A percentile compares a stretch with the other conserved stretches of the same genome.
phyloP scores from a whole-genome alignment of 2,888 invertebrate species.

The Lingula anatina region DNA sequence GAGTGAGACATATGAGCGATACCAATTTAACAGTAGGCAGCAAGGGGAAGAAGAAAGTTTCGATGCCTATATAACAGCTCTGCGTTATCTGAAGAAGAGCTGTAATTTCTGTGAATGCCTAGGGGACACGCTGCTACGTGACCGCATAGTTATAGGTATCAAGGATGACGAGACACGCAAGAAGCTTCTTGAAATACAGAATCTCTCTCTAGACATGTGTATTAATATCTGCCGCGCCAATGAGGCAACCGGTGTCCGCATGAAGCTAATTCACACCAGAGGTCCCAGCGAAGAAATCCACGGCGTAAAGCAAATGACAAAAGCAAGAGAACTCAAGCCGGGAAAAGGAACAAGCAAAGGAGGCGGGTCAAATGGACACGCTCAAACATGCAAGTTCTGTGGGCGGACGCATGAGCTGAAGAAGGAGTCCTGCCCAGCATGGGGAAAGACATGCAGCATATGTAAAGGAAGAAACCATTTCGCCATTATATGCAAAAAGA shows the following conservation, averaged over 20 bases:
- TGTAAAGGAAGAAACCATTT: conserved; percentile 16
- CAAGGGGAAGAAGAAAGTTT: conserved; percentile 8
- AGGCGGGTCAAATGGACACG: conserved; percentile 1
- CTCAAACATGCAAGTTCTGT: conserved; percentile 12
- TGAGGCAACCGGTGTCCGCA: conserved; percentile 2
- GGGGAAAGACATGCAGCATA: conserved; percentile 11
- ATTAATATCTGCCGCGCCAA: conserved; percentile 5
- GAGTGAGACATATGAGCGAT: conserved; percentile 14
- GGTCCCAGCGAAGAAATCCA: neutral
- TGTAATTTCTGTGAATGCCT: conserved; percentile 13
- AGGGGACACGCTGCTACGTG: conserved; percentile 8
- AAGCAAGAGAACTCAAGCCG: no score
- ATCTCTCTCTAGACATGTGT: conserved; percentile 7
- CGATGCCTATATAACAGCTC: conserved; percentile 7
- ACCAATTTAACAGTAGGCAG: conserved; percentile 11
- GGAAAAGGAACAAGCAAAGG: no score
- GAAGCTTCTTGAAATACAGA: conserved; percentile 2
- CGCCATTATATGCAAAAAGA: conserved; percentile 7
- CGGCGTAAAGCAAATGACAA: neutral
- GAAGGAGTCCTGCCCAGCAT: conserved; percentile 16
- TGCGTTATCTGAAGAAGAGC: conserved; percentile 8
- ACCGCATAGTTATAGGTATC: conserved; percentile 7
- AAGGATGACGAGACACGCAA: conserved; percentile 1
- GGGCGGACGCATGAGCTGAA: conserved; percentile 11
- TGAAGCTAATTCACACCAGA: conserved; percentile 6